phyloP scores from a whole-genome alignment of 2,888 invertebrate species.

The Nowickia ferox region DNA sequence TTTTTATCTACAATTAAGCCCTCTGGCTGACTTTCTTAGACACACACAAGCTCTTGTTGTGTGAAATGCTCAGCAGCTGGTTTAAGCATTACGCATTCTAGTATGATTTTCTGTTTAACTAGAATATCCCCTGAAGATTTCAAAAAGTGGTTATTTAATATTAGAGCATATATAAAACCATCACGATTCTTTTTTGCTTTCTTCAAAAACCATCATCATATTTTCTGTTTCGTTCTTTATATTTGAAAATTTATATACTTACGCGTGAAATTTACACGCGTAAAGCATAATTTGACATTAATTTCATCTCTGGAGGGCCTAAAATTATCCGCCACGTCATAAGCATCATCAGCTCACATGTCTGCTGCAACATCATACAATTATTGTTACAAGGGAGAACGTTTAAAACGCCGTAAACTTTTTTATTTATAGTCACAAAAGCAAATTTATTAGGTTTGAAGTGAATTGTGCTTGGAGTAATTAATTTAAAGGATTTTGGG shows the following conservation, averaged over 20 bases:
- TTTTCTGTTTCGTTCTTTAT: slow-evolving; percentile 34
- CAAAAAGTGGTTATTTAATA: slow-evolving; percentile 50
- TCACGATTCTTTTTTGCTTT: slow-evolving; percentile 18
- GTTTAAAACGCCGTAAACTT: slow-evolving; percentile 44
- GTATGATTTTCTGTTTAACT: slow-evolving; percentile 37
- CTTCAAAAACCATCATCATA: slow-evolving; percentile 32
- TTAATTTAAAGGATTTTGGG: slow-evolving; percentile 2
- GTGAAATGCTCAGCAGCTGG: slow-evolving; percentile 13
- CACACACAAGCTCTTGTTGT: background rate
- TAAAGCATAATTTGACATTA: slow-evolving; percentile 81
- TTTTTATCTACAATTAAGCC: slow-evolving; percentile 56
- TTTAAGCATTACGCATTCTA: slow-evolving; percentile 34
- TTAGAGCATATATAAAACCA: slow-evolving; percentile 7
- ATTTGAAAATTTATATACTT: slow-evolving; percentile 72
- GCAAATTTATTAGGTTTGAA: slow-evolving; percentile 39
- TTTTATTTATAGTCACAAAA: slow-evolving; percentile 12
- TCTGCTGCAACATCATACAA: slow-evolving; percentile 16
- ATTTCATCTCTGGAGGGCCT: slow-evolving; percentile 78
- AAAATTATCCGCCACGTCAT: slow-evolving; percentile 14
- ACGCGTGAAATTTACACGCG: slow-evolving; percentile 80
- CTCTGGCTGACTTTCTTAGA: slow-evolving; percentile 37
- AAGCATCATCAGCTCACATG: slow-evolving; percentile 35
- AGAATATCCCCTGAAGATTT: slow-evolving; percentile 55
- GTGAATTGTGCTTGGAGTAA: slow-evolving; percentile 15
- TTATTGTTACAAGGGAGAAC: slow-evolving; percentile 24